Evolutionary conservation across 2,888 invertebrate species (phyloP), one percentile per base, ranked within the genome.

Genomic region (Clistopyga incitator): DNA sequence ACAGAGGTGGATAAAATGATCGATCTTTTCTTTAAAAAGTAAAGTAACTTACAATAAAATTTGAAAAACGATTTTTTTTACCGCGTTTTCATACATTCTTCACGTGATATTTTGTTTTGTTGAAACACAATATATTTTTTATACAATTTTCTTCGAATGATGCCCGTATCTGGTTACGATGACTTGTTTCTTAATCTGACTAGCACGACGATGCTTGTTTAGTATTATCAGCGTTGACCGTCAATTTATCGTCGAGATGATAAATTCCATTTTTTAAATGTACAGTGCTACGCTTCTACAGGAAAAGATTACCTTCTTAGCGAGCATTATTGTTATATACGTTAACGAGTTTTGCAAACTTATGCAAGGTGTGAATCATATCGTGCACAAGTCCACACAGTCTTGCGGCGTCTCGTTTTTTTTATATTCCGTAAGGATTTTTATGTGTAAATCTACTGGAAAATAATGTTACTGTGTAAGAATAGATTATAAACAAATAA

Each of bases 401-500:
- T 64, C 25, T 10, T 13, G 42, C 29, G 52, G 23, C 45, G 20
- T 64, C 50, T 61, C 34, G 18, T 61, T 77, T 54, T 23, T 76
- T 85, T 78, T 83, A 76, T 64, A 81, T 65, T 78, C 67, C 79
- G 75, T 67, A 81, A 86, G 78, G 65, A 83, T 67, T 81, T 38
- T 81, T 68, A 75, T 76, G 72, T 78, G 42, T 76, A 78, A 80
- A 81, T 81, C 42, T 75, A 77, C 54, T 34, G 34, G 23, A 52
- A 56, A 84, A 67, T 54, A 34, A 81, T 78, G 67, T 80, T 75
- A 72, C 64, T 74, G 74, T 67, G 79, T 79, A 84, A 78, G 56
- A 80, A 81, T 84, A 84, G 71, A 79, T 64, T 25, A 67, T 56
- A 56, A 23, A 82, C 81, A 71, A 87, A 86, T 88, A 87, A 86